phyloP scores from a whole-genome alignment of 2,113 vertebrate genomes.

The Actenoides hombroni region DNA sequence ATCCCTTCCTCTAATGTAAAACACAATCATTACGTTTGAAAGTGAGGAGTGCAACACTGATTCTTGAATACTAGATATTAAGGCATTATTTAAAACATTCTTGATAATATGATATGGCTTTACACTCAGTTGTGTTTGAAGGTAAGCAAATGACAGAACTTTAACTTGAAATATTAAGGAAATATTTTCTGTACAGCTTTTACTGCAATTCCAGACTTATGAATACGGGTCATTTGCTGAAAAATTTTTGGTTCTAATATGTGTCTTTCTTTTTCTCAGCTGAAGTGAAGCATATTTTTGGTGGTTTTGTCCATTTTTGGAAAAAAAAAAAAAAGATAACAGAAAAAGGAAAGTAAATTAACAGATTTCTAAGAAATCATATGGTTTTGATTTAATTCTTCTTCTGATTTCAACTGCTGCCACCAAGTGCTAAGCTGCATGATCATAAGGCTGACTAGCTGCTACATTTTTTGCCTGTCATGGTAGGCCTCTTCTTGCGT shows the following conservation, averaged over 20 bases:
- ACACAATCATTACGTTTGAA: neutral
- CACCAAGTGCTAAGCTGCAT: conserved; percentile 14
- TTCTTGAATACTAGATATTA: neutral
- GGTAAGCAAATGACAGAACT: neutral
- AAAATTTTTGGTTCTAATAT: neutral
- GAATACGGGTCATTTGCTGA: neutral
- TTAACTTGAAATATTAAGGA: neutral
- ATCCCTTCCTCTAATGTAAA: neutral
- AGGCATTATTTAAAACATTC: neutral
- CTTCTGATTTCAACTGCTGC: conserved; percentile 19
- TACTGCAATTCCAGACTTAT: neutral
- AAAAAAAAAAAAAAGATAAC: neutral
- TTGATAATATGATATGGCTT: neutral
- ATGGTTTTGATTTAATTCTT: neutral
- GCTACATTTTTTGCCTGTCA: neutral
- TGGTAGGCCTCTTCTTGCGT: conserved; percentile 33
- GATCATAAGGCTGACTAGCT: neutral
- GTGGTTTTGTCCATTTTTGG: neutral
- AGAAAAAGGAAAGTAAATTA: neutral
- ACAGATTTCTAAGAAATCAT: neutral
- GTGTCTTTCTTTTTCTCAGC: neutral
- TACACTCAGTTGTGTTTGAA: neutral
- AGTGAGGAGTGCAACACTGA: neutral
- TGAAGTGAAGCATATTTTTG: neutral
- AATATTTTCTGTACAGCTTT: neutral